Evolutionary conservation across 2,113 vertebrate species (phyloP), one percentile per base, ranked within the genome.

Genomic region (Platycercus adscitus): DNA sequence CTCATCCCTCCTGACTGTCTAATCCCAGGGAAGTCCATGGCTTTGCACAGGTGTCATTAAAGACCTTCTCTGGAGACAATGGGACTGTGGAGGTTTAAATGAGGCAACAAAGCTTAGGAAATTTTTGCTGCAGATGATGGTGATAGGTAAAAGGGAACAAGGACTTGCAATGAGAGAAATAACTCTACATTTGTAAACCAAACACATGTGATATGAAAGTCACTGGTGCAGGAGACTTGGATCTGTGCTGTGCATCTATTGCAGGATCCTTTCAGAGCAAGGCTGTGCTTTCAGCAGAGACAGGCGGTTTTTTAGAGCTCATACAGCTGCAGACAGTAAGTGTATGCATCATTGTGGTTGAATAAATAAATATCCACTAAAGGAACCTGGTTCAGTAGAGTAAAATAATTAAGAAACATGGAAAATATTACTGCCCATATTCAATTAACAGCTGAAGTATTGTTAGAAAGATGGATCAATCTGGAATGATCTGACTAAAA

Each of bases 341-440:
- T 70, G 61, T 94, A 81, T 92, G 81, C 80, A 93, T 92, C 82
- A 87, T 23, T 96, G 95, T 69, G 91, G 94, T 88, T 95, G 95
- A 94, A 97, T 92, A 97, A 97, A 97, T 93, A 97, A 97, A 97
- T 95, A 96, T 66, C 73, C 79, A 65, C 89, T 94, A 83, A 91
- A 93, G 76, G 68, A 96, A 92, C 88, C 29, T 93, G 81, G 75
- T 91, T 97, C 81, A 82, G 86, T 94, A 96, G 94, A 96, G 78
- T 92, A 97, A 97, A 97, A 93, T 95, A 96, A 96, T 95, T 96
- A 96, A 95, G 91, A 93, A 97, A 96, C 91, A 77, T 89, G 58
- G 89, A 94, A 96, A 96, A 96, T 89, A 94, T 95, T 95, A 93
- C 78, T 77, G 86, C 33, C 49, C n/a, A 53, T 96, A 96, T 95